Evolutionary conservation across 2,113 vertebrate genomes (phyloP).

Genomic region (Cebidichthys violaceus): DNA sequence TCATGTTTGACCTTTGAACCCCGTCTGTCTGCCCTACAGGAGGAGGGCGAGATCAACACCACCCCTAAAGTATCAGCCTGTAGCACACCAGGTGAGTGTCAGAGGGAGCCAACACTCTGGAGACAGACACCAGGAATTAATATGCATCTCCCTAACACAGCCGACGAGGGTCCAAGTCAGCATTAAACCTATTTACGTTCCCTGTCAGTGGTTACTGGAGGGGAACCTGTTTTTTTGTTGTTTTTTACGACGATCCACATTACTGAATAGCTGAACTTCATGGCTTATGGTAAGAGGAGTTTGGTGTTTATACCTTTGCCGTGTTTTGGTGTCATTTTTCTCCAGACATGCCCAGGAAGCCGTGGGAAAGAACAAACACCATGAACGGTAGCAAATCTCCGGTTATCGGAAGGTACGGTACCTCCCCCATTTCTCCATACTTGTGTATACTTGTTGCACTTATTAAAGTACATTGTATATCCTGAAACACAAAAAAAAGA

Average conservation of each 20-base stretch:
- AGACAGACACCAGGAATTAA: not conserved
- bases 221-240: not conserved
- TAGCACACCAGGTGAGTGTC: conserved; percentile 94
- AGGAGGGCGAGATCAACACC: conserved; percentile 89
- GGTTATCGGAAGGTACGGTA: conserved; percentile 94
- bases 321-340: conserved; percentile 13
- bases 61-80: conserved; percentile 91
- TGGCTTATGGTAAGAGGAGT: not conserved
- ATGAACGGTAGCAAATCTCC: conserved; percentile 99
- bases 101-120: not conserved
- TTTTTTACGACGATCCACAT: not conserved
- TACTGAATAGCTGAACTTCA: not conserved
- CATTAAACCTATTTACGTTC: not conserved
- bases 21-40: conserved; percentile 83
- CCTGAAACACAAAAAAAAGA: not conserved
- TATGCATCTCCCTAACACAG: conserved; percentile 17
- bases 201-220: not conserved
- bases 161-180: conserved; percentile 10
- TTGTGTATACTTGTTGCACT: not conserved
- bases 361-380: conserved; percentile 97
- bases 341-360: conserved; percentile 96
- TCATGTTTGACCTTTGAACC: conserved; percentile 37
- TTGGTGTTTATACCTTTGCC: not conserved
- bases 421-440: not conserved
- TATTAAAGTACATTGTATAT: not conserved